Percentiles rank a stretch among this genome's conserved stretches.
Evolutionary conservation across 2,888 invertebrate species (phyloP).

Genomic region (Drosophila phalerata): DNA sequence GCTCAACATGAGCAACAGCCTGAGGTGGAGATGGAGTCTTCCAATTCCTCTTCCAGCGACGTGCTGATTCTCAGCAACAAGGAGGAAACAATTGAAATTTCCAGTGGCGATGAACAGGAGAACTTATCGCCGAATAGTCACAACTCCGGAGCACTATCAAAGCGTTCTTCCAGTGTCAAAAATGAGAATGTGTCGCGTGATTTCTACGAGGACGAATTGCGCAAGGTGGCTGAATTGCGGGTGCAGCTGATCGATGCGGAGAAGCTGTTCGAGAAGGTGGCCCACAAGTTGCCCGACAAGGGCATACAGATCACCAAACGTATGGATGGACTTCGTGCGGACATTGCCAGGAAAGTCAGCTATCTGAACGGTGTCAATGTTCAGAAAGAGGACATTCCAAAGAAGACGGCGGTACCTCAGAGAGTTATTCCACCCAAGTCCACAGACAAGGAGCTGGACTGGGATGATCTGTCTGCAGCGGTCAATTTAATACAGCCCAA

Average conservation of each 20-base stretch:
- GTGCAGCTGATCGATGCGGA: conserved; percentile 85
- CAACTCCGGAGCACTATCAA: not conserved
- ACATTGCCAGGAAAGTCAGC: conserved; percentile 86
- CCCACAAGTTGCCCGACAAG: conserved; percentile 87
- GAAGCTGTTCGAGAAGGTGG: conserved; percentile 75
- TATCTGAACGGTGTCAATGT: conserved; percentile 87
- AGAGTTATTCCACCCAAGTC: conserved; percentile 19
- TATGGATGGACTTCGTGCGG: conserved; percentile 85
- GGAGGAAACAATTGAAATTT: conserved; percentile 74
- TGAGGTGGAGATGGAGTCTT: not conserved
- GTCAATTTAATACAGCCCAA: conserved; percentile 83
- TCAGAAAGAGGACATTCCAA: conserved; percentile 49
- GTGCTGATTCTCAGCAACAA: conserved; percentile 70
- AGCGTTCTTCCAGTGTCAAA: conserved; percentile 6
- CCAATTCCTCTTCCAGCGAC: conserved; percentile 70
- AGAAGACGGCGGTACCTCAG: conserved; percentile 4
- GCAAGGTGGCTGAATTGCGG: conserved; percentile 86
- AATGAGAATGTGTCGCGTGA: conserved; percentile 67
- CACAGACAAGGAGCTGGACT: conserved; percentile 55
- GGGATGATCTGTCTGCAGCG: conserved; percentile 83
- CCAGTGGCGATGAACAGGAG: conserved; percentile 62
- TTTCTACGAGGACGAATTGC: conserved; percentile 85
- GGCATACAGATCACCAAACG: conserved; percentile 87
- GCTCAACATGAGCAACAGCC: conserved; percentile 9
- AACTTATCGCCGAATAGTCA: conserved; percentile 26